Evolutionary conservation across 2,888 invertebrate species (phyloP).

Genomic region (Andrena marginata): DNA sequence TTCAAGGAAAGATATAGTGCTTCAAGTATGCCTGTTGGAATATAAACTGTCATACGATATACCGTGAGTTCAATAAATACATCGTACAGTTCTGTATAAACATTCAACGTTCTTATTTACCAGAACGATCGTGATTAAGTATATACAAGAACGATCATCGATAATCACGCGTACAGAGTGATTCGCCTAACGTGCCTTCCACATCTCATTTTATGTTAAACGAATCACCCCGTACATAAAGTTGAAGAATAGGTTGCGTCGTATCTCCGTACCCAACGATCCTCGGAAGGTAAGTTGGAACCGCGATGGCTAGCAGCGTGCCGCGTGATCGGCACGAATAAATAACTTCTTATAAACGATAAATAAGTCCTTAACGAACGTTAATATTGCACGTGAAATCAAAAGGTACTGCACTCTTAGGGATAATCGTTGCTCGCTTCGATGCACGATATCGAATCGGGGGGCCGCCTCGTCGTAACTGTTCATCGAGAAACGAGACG

Average conservation of each 20-base stretch:
- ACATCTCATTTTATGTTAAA: neutral
- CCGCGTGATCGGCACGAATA: slow-evolving; percentile 56
- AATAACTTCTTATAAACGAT: slow-evolving; percentile 56
- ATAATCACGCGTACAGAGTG: slow-evolving; percentile 23
- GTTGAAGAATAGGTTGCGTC: slow-evolving; percentile 27
- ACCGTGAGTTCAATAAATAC: slow-evolving; percentile 56
- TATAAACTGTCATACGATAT: slow-evolving; percentile 49
- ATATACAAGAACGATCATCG: slow-evolving; percentile 62
- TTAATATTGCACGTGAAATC: slow-evolving; percentile 68
- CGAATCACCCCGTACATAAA: neutral
- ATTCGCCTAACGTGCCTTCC: neutral
- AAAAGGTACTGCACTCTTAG: slow-evolving; percentile 56
- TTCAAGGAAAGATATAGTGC: slow-evolving; percentile 25
- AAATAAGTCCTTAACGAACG: slow-evolving; percentile 44
- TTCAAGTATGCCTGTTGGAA: slow-evolving; percentile 29
- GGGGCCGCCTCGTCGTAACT: slow-evolving; percentile 6
- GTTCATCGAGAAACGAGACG: slow-evolving; percentile 22
- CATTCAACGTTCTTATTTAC: slow-evolving; percentile 41
- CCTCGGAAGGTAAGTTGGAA: slow-evolving; percentile 35
- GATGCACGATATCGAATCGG: slow-evolving; percentile 17
- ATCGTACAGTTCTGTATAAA: slow-evolving; percentile 55
- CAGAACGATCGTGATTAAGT: slow-evolving; percentile 58
- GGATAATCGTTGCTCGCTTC: slow-evolving; percentile 34
- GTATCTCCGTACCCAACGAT: slow-evolving; percentile 4
- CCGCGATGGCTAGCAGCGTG: slow-evolving; percentile 60